Percentiles rank a stretch among this genome's conserved stretches.
Conservation (phyloP, 2,888 invertebrate genomes). For the Gibbula magus region DNA sequence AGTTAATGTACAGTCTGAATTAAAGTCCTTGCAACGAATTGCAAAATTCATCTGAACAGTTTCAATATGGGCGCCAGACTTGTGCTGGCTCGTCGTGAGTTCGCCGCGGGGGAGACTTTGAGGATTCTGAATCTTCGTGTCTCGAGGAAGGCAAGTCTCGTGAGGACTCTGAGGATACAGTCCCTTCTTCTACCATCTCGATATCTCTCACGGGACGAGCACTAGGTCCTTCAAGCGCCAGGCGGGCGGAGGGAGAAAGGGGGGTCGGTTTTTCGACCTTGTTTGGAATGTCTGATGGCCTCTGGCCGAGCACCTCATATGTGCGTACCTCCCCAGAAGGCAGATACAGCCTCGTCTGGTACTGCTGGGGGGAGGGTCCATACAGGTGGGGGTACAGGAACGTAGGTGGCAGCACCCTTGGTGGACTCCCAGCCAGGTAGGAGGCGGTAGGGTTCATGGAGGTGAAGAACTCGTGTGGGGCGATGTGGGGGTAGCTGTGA, state of each 20-base stretch:
- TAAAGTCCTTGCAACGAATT: too few relatives aligned
- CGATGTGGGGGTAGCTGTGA: slow-evolving; percentile 46
- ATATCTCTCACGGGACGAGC: slow-evolving; percentile 27
- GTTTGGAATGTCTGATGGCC: slow-evolving; percentile 29
- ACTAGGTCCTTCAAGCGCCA: slow-evolving; percentile 28
- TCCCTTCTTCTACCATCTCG: slow-evolving; percentile 32
- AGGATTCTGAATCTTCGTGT: slow-evolving; percentile 29
- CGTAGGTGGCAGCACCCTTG: slow-evolving; percentile 65
- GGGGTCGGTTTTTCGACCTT: slow-evolving; percentile 34
- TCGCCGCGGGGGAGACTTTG: slow-evolving; percentile 40
- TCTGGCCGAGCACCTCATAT: slow-evolving; percentile 55
- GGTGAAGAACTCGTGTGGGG: slow-evolving; percentile 56
- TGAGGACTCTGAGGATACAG: slow-evolving; percentile 29
- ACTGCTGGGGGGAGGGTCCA: slow-evolving; percentile 60
- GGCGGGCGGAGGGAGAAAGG: slow-evolving; percentile 31
- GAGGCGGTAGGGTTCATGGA: slow-evolving; percentile 55
- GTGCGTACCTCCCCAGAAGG: slow-evolving; percentile 60
- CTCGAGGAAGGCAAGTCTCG: slow-evolving; percentile 24
- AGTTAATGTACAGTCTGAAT: too few relatives aligned
- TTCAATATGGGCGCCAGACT: slow-evolving; percentile 67
- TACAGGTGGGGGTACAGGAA: slow-evolving; percentile 73
- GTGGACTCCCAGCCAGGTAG: slow-evolving; percentile 60
- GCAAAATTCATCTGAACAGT: not conserved
- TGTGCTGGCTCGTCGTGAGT: slow-evolving; percentile 46
- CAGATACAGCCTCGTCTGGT: slow-evolving; percentile 59